Percentiles rank a stretch among this genome's conserved stretches.
These are phyloP conservation scores for Cyrtonyx montezumae DNA, from an alignment of 2,113 vertebrate species.

Conservation along the genomic window DNA sequence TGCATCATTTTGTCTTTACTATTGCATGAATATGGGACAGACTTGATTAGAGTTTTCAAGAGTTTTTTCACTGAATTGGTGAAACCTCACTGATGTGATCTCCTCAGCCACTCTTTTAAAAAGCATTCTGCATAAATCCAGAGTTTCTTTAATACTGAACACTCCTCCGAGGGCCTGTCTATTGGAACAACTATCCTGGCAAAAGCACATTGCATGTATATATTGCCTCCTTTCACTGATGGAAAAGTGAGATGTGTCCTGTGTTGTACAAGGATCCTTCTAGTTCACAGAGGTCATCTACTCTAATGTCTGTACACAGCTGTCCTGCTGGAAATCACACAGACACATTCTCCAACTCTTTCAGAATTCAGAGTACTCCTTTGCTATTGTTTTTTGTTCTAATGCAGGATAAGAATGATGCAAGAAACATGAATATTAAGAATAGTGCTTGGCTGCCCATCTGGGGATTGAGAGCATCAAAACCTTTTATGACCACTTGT, in stretches of 20 bases:
- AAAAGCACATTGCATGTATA: neutral
- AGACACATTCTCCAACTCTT: neutral
- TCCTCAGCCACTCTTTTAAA: neutral
- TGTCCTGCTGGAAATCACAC: neutral
- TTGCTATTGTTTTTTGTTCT: neutral
- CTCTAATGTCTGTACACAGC: neutral
- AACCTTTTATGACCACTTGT: neutral
- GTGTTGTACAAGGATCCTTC: neutral
- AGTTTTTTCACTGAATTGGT: neutral
- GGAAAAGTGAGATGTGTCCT: neutral
- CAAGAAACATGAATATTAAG: neutral
- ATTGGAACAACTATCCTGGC: neutral
- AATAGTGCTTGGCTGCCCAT: neutral
- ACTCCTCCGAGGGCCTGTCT: neutral
- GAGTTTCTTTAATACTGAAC: neutral
- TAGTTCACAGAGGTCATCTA: neutral
- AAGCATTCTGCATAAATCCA: fast-evolving
- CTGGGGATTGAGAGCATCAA: neutral
- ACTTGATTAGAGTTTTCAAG: neutral
- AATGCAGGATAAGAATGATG: neutral
- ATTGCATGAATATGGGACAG: neutral
- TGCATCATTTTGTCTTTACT: neutral
- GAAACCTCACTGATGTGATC: neutral
- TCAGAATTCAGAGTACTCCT: neutral
- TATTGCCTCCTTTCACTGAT: neutral